Evolutionary conservation across 2,113 vertebrate genomes (phyloP).

Genomic region (Bothrops jararaca): DNA sequence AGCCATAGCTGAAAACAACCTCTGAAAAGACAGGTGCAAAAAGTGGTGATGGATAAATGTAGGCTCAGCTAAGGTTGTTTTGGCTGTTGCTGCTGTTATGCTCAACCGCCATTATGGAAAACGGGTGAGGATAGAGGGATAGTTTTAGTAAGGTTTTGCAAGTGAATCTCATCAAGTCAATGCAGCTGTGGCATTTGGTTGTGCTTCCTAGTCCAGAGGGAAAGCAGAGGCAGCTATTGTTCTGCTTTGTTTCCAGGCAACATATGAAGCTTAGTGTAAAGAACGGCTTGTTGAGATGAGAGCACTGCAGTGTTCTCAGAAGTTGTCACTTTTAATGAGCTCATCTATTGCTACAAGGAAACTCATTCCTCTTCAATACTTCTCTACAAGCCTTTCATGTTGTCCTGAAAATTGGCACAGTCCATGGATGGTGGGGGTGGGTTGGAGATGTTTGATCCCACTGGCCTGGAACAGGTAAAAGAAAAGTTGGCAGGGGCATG

Average conservation of each 20-base stretch:
- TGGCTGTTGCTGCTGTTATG: neutral
- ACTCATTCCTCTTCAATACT: neutral
- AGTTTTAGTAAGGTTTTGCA: neutral
- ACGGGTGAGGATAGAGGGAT: neutral
- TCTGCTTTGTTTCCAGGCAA: constrained; percentile 28
- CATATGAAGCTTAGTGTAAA: constrained; percentile 1
- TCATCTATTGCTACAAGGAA: neutral
- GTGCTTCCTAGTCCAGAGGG: constrained; percentile 14
- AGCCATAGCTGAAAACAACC: neutral
- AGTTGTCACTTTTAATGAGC: constrained; percentile 26
- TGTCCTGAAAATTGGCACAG: constrained; percentile 12
- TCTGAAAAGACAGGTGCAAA: constrained; percentile 1
- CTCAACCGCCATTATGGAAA: neutral
- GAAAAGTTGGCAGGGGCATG: neutral
- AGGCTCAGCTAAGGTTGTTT: constrained; percentile 11
- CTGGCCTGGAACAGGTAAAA: no score
- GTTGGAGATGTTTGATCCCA: neutral
- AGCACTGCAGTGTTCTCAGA: neutral
- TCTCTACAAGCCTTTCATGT: constrained; percentile 15
- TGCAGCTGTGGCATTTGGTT: neutral
- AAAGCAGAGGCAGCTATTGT: neutral
- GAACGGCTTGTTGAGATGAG: neutral
- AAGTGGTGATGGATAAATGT: constrained; percentile 5
- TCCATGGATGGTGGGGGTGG: neutral
- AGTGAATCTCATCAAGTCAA: constrained; percentile 29